Evolutionary conservation across 1,140 invertebrate species (phyloP).

Genomic region (Papilio xuthus): DNA sequence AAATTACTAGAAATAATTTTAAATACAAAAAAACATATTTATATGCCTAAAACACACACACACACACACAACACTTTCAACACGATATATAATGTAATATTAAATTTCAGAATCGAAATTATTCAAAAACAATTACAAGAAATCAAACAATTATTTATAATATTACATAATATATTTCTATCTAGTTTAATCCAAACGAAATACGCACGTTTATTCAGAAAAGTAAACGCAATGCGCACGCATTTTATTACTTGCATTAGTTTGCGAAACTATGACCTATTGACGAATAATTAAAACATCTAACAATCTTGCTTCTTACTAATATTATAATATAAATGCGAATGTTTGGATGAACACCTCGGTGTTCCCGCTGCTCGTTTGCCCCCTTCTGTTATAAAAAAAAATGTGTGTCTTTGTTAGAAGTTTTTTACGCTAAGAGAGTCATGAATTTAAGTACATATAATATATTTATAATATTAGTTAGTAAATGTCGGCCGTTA

Average conservation of each 20-base stretch:
- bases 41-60: background rate
- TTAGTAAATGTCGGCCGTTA: too few relatives aligned
- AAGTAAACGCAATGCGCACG: background rate
- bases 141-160: background rate
- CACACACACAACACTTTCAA: background rate
- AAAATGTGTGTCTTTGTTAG: too few relatives aligned
- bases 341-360: too few relatives aligned
- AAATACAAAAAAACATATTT: background rate
- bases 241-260: background rate
- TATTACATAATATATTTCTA: background rate
- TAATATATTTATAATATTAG: too few relatives aligned
- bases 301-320: too few relatives aligned
- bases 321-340: too few relatives aligned
- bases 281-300: background rate
- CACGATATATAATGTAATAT: background rate
- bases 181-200: background rate
- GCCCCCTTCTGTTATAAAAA: too few relatives aligned
- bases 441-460: too few relatives aligned
- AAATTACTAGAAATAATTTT: too few relatives aligned
- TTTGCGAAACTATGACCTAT: constrained; percentile 5
- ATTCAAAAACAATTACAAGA: constrained; percentile 3
- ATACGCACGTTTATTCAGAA: constrained; percentile 17
- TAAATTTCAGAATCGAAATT: background rate
- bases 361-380: too few relatives aligned
- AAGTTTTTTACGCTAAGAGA: too few relatives aligned